Conservation (phyloP, 2,113 vertebrate species). For the Dipodomys stephensi region DNA sequence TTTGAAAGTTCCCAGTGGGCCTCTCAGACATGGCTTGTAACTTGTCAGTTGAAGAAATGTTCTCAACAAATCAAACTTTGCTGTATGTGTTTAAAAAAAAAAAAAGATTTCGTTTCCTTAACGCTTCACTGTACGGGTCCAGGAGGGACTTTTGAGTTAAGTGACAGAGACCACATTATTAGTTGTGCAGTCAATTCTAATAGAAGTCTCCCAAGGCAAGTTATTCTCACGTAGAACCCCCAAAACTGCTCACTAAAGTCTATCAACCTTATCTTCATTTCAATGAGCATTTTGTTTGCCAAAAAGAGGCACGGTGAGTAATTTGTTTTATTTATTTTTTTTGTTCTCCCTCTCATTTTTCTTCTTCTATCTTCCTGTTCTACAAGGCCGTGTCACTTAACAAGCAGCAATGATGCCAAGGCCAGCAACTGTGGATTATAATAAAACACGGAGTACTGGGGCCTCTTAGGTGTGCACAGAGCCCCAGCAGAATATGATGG, state of each 20-base stretch:
- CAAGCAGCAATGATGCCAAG: too few species aligned
- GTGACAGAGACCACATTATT: slow-evolving; percentile 86
- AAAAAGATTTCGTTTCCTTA: slow-evolving; percentile 85
- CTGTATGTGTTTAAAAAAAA: slow-evolving; percentile 77
- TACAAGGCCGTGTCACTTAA: not conserved
- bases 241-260: slow-evolving; percentile 58
- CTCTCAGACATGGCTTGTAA: slow-evolving; percentile 86
- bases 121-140: slow-evolving; percentile 87
- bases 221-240: slow-evolving; percentile 74
- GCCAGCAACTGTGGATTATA: not conserved
- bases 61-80: slow-evolving; percentile 88
- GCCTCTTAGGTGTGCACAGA: not conserved
- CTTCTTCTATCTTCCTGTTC: slow-evolving; percentile 6
- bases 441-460: not conserved
- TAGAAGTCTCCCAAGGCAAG: slow-evolving; percentile 81
- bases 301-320: slow-evolving; percentile 38
- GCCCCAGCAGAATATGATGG: not conserved
- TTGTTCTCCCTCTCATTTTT: not conserved
- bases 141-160: slow-evolving; percentile 85
- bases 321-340: slow-evolving; percentile 35
- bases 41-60: slow-evolving; percentile 88
- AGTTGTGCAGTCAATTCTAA: slow-evolving; percentile 81
- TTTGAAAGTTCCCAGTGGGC: slow-evolving; percentile 88
- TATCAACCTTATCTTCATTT: slow-evolving; percentile 78
- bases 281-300: slow-evolving; percentile 75